These are phyloP conservation scores for Philereme vetulata DNA, from an alignment of 2,888 invertebrate genomes.

Conservation along the genomic window DNA sequence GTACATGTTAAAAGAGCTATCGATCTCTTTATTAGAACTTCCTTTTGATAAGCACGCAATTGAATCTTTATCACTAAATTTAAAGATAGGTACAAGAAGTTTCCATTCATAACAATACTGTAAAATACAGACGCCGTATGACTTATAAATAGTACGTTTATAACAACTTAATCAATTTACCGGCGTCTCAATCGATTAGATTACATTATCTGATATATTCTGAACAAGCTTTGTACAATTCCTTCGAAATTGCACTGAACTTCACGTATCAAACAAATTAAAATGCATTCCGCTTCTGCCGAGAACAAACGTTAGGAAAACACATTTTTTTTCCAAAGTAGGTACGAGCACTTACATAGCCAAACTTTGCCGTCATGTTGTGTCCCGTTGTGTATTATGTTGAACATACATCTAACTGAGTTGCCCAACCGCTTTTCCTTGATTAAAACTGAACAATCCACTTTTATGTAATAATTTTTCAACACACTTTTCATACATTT, in stretches of 20 bases:
- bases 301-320: conserved; percentile 2
- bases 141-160: conserved; percentile 14
- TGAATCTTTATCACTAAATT: conserved; percentile 40
- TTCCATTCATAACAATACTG: conserved; percentile 48
- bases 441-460: conserved; percentile 77
- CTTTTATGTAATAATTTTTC: conserved; percentile 78
- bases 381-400: conserved; percentile 83
- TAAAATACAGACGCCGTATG: conserved; percentile 17
- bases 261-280: conserved; percentile 10
- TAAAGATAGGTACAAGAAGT: conserved; percentile 45
- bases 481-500: conserved; percentile 75
- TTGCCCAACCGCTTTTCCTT: conserved; percentile 75
- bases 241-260: conserved; percentile 8
- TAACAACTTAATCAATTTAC: conserved; percentile 14
- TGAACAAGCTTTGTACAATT: conserved; percentile 25
- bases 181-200: conserved; percentile 33
- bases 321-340: background rate
- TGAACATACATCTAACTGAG: conserved; percentile 82
- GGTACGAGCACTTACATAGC: conserved; percentile 75
- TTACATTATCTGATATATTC: conserved; percentile 27
- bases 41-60: conserved; percentile 40
- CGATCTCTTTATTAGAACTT: conserved; percentile 27
- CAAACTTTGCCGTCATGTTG: conserved; percentile 85
- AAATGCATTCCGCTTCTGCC: background rate
- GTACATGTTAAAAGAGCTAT: conserved; percentile 8